Evolutionary conservation across 2,113 vertebrate genomes (phyloP), one percentile per base, ranked within the genome.

Genomic region (Salvelinus fontinalis): DNA sequence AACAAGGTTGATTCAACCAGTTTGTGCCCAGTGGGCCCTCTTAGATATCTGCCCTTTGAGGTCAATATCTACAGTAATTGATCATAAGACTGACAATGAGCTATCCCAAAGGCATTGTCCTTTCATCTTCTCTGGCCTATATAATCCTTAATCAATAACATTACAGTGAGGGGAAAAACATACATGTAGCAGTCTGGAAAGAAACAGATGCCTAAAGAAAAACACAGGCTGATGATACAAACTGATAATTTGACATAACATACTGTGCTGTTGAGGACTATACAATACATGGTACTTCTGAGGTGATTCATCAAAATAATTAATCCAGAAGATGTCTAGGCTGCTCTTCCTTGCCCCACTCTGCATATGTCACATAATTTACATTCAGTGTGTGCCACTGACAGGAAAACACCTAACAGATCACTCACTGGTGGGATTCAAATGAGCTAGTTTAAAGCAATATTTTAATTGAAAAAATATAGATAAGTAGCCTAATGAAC

Each of bases 321-420:
- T 1, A 66, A 14, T 26, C 66, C 29, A 29, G 29, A 31, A 31
- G 5, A 18, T 18, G 27, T 14, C 14, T 27, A 7, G 24, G 11
- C 9, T 44, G 16, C 12, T 24, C 11, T 4, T 14, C 27, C 64
- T 66, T 27, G 14, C 12, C 13, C 27, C 18, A 31, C 6, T 67
- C 66, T 67, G 59, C 54, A 64, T 66, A 29, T 67, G 65, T 29
- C 65, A 67, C 6, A 14, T 67, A 14, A 68, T 44, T 18, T 68
- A 39, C 6, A 68, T 68, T 39, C 67, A 39, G 29, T 68, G 29
- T 7, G 20, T n/a, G 59, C 18, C 59, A 62, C 20, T 14, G 16
- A 3, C 54, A 57, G 13, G 20, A 57, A 20, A 14, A 6, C 6
- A 44, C 54, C 18, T 20, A 18, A 5, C 14, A 1, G 13, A 57